A percentile compares a stretch with the other conserved stretches of the same genome.
Conservation (phyloP, 2,113 vertebrate species). For the Tragelaphus imberbis region DNA sequence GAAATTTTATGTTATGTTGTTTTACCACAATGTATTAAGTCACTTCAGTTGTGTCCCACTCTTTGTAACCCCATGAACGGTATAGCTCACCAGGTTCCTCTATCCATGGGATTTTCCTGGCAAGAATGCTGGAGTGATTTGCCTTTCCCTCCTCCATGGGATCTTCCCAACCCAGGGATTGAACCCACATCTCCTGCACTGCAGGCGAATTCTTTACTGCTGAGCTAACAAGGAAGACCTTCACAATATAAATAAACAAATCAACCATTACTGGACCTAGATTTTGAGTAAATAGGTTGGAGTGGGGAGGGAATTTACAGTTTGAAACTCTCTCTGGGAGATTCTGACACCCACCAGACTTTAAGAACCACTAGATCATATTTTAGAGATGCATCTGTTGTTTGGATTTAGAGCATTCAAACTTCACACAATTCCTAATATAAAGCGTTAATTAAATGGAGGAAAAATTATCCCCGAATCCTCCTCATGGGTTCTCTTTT, state of each 20-base stretch:
- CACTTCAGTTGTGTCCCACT: not conserved
- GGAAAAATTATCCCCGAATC: not conserved
- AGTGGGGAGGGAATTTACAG: not conserved
- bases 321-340: not conserved
- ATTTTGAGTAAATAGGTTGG: not conserved
- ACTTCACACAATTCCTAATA: not conserved
- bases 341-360: not conserved
- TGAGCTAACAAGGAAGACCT: not conserved
- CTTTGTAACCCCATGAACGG: not conserved
- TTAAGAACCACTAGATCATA: not conserved
- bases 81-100: not conserved
- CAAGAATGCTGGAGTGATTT: not conserved
- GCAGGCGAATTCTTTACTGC: accelerated
- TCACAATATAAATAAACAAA: not conserved
- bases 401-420: not conserved
- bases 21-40: not conserved
- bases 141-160: not conserved
- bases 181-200: not conserved
- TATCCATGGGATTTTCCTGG: not conserved
- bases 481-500: not conserved
- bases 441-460: not conserved
- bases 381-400: not conserved
- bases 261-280: not conserved
- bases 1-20: not conserved
- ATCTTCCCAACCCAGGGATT: not conserved